These are phyloP conservation scores for Naja naja DNA, from an alignment of 2,113 vertebrate species.

Conservation along the genomic window DNA sequence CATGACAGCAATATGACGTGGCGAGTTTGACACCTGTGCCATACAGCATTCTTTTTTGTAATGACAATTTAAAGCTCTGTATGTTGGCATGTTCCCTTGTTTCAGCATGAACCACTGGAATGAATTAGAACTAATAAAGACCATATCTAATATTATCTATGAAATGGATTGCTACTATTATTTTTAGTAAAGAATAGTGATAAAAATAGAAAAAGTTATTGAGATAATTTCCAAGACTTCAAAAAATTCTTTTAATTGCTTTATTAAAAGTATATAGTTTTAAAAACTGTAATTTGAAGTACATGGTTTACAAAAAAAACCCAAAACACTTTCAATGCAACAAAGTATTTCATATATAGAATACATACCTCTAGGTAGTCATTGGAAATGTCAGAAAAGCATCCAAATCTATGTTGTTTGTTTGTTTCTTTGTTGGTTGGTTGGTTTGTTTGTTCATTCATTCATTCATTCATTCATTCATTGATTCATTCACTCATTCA, in stretches of 20 bases:
- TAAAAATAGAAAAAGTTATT: not conserved
- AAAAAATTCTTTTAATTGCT: not conserved
- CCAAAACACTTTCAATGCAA: not conserved
- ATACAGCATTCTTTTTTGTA: not conserved
- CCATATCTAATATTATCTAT: not conserved
- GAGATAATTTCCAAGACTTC: not conserved
- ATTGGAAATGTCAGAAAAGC: not conserved
- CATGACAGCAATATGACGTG: no score
- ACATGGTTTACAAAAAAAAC: not conserved
- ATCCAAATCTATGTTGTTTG: not conserved
- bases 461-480: not conserved
- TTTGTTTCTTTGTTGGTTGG: no score
- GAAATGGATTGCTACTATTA: not conserved
- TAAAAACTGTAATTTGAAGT: not conserved
- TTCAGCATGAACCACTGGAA: not conserved
- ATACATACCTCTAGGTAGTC: not conserved
- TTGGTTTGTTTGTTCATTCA: not conserved
- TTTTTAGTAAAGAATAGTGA: not conserved
- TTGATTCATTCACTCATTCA: not conserved
- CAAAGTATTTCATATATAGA: not conserved
- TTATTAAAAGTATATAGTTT: not conserved
- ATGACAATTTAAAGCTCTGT: not conserved
- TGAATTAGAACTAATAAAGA: not conserved
- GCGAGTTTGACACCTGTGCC: no score
- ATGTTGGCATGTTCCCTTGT: not conserved